These are phyloP conservation scores for Ischnura elegans DNA, from an alignment of 2,888 invertebrate genomes.

Conservation along the genomic window DNA sequence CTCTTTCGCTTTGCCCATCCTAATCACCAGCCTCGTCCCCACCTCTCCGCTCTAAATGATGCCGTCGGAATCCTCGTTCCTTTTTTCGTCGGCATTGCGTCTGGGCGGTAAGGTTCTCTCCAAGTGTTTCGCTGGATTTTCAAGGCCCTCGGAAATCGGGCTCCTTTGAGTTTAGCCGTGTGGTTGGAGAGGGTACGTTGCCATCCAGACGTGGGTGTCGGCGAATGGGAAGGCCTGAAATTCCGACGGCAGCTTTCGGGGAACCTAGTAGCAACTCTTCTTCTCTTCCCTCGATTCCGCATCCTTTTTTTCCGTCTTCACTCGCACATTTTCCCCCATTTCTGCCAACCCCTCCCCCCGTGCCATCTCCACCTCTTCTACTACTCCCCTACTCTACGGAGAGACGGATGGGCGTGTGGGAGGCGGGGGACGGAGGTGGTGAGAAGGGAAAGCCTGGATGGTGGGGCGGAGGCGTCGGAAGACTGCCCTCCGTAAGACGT, in stretches of 20 bases:
- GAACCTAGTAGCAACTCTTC: too few species aligned
- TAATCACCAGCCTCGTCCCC: background rate
- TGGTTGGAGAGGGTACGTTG: too few species aligned
- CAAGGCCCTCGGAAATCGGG: too few species aligned
- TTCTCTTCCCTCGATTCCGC: background rate
- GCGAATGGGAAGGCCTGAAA: too few species aligned
- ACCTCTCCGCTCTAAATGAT: background rate
- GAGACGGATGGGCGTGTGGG: conserved; percentile 58
- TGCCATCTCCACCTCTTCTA: conserved; percentile 9
- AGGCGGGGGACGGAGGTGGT: conserved; percentile 40
- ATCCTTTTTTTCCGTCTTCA: conserved; percentile 21
- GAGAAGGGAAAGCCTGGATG: conserved; percentile 8
- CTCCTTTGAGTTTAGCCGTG: too few species aligned
- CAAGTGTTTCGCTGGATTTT: too few species aligned
- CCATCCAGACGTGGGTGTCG: too few species aligned
- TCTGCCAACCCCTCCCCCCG: background rate
- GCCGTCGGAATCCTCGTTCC: background rate
- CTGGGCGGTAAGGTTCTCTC: too few species aligned
- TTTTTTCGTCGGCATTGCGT: too few species aligned
- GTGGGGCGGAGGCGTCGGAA: conserved; percentile 63
- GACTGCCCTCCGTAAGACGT: conserved; percentile 59
- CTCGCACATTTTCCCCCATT: background rate
- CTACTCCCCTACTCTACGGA: conserved; percentile 40
- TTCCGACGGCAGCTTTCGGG: too few species aligned
- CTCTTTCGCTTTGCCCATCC: conserved; percentile 60